phyloP scores from a whole-genome alignment of 2,888 invertebrate genomes.

The Microctonus aethiopoides region DNA sequence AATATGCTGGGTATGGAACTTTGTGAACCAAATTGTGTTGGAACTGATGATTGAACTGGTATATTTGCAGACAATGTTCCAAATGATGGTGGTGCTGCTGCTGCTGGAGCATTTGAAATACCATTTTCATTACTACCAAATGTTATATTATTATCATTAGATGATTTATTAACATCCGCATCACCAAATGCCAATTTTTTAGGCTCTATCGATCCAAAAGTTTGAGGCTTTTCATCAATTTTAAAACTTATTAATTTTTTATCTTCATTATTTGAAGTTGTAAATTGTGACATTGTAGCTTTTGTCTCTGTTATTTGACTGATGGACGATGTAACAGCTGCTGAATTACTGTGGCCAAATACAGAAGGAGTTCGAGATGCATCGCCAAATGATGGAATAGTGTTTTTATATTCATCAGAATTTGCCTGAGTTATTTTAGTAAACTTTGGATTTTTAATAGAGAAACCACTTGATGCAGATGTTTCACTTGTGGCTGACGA shows the following conservation, averaged over 20 bases:
- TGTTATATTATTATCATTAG: slow-evolving; percentile 31
- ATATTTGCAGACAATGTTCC: not conserved
- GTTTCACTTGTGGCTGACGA: slow-evolving; percentile 14
- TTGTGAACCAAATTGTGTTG: slow-evolving; percentile 43
- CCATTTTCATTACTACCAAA: slow-evolving; percentile 41
- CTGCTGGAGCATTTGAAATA: slow-evolving; percentile 45
- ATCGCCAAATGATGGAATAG: slow-evolving; percentile 35
- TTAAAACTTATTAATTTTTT: slow-evolving; percentile 46
- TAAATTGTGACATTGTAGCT: not conserved
- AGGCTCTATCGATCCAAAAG: slow-evolving; percentile 42
- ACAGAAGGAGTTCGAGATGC: slow-evolving; percentile 20
- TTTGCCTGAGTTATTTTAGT: not conserved
- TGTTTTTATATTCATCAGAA: slow-evolving; percentile 27
- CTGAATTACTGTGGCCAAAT: not conserved
- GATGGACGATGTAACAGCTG: slow-evolving; percentile 1
- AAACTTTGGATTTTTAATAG: slow-evolving; percentile 37
- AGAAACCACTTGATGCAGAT: slow-evolving; percentile 40
- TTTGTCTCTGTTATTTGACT: not conserved
- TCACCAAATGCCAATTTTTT: slow-evolving; percentile 47
- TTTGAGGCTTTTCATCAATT: slow-evolving; percentile 37
- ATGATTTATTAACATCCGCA: slow-evolving; percentile 42
- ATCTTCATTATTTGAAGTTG: slow-evolving; percentile 16
- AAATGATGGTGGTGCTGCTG: too few relatives aligned
- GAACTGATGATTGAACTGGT: not conserved
- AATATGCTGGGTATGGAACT: slow-evolving; percentile 50